Base-by-base conservation (phyloP, 2,113 vertebrate species). In the Alligator sinensis region DNA sequence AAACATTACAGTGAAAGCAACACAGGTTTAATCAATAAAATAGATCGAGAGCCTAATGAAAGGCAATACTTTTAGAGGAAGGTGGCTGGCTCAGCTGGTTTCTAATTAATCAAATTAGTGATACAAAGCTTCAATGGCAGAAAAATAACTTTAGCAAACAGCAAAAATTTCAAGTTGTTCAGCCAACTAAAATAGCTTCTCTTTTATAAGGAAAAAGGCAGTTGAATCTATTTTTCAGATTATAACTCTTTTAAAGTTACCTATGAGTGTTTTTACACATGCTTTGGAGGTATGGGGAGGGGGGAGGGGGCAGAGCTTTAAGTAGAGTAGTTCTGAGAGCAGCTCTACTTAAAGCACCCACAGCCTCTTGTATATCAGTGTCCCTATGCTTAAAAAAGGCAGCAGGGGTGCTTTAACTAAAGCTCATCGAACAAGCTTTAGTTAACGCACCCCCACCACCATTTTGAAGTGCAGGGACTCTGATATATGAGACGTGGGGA, bases 11-110 rank as follows among this genome's bases (percentile, higher is more conserved):
- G 14, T 90, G 72, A 96, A 92, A 89, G 68, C 7, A 84, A 68
- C 84, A 82, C 22, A 85, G 85, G 75, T 9, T 88, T 82, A 96
- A 95, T 97, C 81, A 90, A 97, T 91, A 84, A 54, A 91, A 92
- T 38, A 95, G 84, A 95, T 77, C 77, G 34, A 30, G 10, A 25
- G 84, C 21, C 82, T 96, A 89, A 79, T 86, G 61, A 66, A 95
- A 93, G 76, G 55, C 55, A 90, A 18, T 38, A 64, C 9, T 87
- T 75, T 90, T 54, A 84, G 75, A 94, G 24, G 28, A 91, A 84
- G 6, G 14, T 77, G 21, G 47, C 58, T 91, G 87, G 34, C 28
- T 95, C 30, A 75, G 76, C 18, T 91, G 4, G 79, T 70, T 95
- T 88, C 24, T 47, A 94, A 92, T 95, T 92, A 90, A 96, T 91